These are phyloP conservation scores for Galago senegalensis DNA, from an alignment of 2,797 vertebrate genomes.

Conservation along the genomic window DNA sequence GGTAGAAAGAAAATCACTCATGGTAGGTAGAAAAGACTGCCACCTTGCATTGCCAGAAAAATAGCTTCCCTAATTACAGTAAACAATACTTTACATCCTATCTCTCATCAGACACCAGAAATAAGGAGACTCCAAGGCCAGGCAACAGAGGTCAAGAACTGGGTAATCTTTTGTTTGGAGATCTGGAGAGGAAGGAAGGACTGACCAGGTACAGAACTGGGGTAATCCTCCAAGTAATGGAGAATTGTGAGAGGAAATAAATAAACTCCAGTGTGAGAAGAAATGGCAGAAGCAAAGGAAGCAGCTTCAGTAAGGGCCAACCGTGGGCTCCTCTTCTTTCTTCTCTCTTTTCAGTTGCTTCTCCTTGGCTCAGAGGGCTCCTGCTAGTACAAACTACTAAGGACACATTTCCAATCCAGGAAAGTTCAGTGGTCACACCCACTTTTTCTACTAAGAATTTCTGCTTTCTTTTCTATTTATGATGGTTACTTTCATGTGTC, in stretches of 20 bases:
- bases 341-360: not conserved
- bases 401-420: not conserved
- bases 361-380: not conserved
- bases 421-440: not conserved
- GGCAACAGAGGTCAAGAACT: not conserved
- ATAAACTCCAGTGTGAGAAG: not conserved
- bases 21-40: not conserved
- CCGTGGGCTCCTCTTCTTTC: not conserved
- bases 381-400: not conserved
- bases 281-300: not conserved
- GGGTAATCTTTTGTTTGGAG: not conserved
- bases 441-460: not conserved
- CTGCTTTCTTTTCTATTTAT: not conserved
- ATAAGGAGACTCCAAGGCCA: not conserved
- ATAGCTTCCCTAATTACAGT: not conserved
- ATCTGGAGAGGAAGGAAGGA: not conserved
- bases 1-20: not conserved
- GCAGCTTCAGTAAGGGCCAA: not conserved
- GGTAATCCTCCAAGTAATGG: not conserved
- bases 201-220: not conserved
- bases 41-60: not conserved
- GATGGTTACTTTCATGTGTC: not conserved
- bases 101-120: conserved; percentile 27
- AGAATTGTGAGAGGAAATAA: not conserved
- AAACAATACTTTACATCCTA: not conserved